phyloP scores from a whole-genome alignment of 2,888 invertebrate genomes.

The Automeris io region DNA sequence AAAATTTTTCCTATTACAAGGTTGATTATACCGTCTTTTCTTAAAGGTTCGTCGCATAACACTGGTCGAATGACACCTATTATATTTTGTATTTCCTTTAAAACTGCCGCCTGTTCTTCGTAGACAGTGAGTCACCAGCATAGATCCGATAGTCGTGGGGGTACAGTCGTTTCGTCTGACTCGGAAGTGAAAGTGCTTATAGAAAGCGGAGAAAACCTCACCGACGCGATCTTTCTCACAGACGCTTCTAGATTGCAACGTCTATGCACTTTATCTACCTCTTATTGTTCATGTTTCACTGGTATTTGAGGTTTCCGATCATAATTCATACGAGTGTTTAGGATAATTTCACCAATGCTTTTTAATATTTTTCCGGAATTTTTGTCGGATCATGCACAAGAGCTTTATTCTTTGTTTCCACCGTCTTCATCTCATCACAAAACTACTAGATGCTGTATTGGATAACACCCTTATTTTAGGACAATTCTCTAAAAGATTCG shows the following conservation, averaged over 20 bases:
- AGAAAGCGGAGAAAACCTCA: constrained; percentile 52
- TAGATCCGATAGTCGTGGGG: constrained; percentile 34
- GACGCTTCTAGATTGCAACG: constrained; percentile 36
- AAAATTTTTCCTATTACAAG: no score
- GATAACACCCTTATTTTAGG: no score
- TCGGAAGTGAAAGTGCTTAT: constrained; percentile 54
- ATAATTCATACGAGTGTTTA: neutral
- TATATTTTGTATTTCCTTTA: no score
- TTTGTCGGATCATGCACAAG: no score
- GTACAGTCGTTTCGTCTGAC: constrained; percentile 43
- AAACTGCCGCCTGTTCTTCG: no score
- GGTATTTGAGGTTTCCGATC: neutral
- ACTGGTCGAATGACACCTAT: no score
- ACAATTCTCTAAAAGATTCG: no score
- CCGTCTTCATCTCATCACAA: no score
- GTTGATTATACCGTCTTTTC: no score
- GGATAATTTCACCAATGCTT: neutral
- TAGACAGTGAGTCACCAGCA: constrained; percentile 39
- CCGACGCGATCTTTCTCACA: constrained; percentile 30
- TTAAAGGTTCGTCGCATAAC: no score
- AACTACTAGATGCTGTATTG: no score
- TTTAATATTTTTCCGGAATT: constrained; percentile 1
- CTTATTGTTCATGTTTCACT: neutral
- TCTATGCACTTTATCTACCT: constrained; percentile 26
- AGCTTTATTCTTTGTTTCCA: no score